A percentile compares a stretch with the other conserved stretches of the same genome.
These are phyloP conservation scores for Drosophila albomicans DNA, from an alignment of 1,140 invertebrate genomes.

Conservation along the genomic window DNA sequence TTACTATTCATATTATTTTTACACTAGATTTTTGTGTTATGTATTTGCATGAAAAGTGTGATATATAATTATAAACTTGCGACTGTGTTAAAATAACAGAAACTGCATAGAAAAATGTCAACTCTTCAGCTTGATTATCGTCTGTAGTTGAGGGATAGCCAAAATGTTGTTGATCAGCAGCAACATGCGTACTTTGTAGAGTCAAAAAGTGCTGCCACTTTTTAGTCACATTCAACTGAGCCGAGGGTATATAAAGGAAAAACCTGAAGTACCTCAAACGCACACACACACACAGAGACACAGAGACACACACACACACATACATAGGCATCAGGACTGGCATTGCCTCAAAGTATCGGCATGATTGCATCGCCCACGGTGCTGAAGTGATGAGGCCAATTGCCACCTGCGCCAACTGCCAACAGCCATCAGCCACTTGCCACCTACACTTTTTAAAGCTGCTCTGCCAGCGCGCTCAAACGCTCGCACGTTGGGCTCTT, in stretches of 20 bases:
- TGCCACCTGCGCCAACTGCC: constrained; percentile 34
- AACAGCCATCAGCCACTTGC: constrained; percentile 55
- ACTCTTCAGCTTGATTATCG: no score
- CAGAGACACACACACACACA: not conserved
- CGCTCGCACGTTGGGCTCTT: not conserved
- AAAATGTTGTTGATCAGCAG: not conserved
- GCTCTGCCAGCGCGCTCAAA: not conserved
- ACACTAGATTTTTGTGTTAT: no score
- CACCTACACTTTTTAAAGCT: constrained; percentile 25
- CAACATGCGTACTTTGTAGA: not conserved
- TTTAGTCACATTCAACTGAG: not conserved
- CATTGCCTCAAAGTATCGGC: constrained; percentile 44
- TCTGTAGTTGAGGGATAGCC: no score
- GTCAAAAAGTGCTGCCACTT: not conserved
- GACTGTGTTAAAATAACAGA: no score
- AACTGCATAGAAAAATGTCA: no score
- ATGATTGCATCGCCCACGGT: constrained; percentile 56
- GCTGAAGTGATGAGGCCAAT: constrained; percentile 44
- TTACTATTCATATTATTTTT: no score
- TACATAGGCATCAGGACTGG: constrained; percentile 2
- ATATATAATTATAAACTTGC: no score
- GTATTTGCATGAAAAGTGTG: no score
- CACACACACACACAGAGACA: not conserved
- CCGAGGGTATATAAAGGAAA: constrained; percentile 1
- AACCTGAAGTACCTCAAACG: not conserved